Evolutionary conservation across 2,888 invertebrate species (phyloP).

Genomic region (Tachina grossa): DNA sequence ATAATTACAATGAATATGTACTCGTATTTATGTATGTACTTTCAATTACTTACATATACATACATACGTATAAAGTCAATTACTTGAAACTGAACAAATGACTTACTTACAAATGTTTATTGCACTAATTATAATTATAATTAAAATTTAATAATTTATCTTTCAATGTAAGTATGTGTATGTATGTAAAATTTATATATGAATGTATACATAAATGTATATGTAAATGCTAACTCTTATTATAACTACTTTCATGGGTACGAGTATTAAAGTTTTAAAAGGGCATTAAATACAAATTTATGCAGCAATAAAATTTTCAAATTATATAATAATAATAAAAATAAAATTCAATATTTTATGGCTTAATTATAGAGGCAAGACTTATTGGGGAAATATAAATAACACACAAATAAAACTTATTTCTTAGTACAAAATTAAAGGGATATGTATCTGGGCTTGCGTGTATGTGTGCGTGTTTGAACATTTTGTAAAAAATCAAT

Average conservation of each 20-base stretch:
- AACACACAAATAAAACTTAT: background rate
- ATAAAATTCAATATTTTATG: slow-evolving; percentile 31
- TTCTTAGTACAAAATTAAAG: too few species aligned
- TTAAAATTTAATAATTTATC: slow-evolving; percentile 39
- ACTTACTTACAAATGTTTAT: slow-evolving; percentile 43
- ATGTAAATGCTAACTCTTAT: background rate
- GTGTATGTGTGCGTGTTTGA: background rate
- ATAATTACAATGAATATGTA: slow-evolving; percentile 57
- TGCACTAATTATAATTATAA: slow-evolving; percentile 59
- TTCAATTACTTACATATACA: slow-evolving; percentile 34
- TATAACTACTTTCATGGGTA: background rate
- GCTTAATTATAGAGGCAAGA: background rate
- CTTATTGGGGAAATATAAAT: slow-evolving; percentile 7
- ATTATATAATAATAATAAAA: slow-evolving; percentile 30
- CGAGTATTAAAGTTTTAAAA: background rate
- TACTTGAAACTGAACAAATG: slow-evolving; percentile 22
- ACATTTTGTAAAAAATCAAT: slow-evolving; percentile 61
- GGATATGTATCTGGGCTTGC: background rate
- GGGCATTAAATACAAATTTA: slow-evolving; percentile 11
- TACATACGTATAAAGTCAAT: slow-evolving; percentile 37
- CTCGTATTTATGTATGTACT: slow-evolving; percentile 20
- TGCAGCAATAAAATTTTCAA: slow-evolving; percentile 13
- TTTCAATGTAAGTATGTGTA: background rate
- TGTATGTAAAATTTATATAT: background rate
- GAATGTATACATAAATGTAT: background rate